phyloP scores from a whole-genome alignment of 2,797 vertebrate genomes.

The Bucorvus abyssinicus region DNA sequence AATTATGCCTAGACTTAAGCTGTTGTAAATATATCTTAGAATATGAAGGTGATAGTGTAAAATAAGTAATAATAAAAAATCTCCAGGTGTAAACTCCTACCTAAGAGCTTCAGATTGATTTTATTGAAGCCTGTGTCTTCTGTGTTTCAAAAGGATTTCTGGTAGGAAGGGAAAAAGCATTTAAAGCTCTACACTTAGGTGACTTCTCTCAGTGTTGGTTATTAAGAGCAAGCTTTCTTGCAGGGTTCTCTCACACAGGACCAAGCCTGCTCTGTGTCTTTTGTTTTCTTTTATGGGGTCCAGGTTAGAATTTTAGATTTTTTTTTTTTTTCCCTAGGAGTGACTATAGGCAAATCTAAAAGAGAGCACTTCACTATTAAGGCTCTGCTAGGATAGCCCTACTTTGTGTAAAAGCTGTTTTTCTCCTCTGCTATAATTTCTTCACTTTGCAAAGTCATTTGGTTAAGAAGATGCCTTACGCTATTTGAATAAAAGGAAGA shows the following conservation, averaged over 20 bases:
- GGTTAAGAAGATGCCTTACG: background rate
- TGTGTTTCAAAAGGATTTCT: background rate
- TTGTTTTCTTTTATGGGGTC: background rate
- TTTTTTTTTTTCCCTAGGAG: background rate
- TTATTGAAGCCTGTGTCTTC: background rate
- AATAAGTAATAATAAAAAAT: background rate
- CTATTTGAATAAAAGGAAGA: background rate
- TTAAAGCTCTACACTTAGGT: background rate
- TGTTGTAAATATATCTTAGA: background rate
- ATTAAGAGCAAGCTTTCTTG: background rate
- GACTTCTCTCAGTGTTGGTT: background rate
- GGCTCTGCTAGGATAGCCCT: background rate
- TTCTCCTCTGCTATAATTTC: background rate
- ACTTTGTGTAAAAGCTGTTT: background rate
- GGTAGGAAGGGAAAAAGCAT: background rate
- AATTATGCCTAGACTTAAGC: background rate
- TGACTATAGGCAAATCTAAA: background rate
- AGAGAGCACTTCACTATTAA: background rate
- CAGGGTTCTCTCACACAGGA: background rate
- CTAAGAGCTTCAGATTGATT: background rate
- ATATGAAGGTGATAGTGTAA: background rate
- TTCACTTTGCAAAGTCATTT: background rate
- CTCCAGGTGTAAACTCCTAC: background rate
- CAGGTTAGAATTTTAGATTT: background rate
- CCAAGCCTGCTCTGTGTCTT: background rate